Evolutionary conservation across 2,113 vertebrate genomes (phyloP).

Genomic region (Chionodraco myersi): DNA sequence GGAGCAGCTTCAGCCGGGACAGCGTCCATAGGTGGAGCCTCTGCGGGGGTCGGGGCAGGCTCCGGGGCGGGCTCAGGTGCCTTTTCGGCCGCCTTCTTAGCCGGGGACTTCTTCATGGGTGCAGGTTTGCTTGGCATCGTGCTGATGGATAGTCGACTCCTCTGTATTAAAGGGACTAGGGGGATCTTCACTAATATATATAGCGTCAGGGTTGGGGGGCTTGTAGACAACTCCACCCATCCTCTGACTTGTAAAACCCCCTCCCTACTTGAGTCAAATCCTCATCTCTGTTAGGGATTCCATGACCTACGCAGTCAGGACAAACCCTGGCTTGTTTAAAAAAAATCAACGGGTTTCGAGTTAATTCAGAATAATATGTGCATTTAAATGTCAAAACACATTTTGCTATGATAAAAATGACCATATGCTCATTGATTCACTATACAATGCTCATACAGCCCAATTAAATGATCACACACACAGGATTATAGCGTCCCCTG

Average conservation of each 20-base stretch:
- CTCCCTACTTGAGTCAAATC: background rate
- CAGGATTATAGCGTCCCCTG: background rate
- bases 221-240: constrained; percentile 70
- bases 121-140: constrained; percentile 73
- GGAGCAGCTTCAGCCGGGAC: constrained; percentile 38
- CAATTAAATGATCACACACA: background rate
- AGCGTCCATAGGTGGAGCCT: constrained; percentile 42
- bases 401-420: background rate
- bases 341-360: background rate
- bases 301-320: no score
- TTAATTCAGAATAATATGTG: background rate
- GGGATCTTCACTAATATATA: constrained; percentile 66
- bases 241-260: constrained; percentile 27
- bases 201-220: constrained; percentile 16
- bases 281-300: background rate
- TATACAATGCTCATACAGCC: background rate
- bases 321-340: background rate
- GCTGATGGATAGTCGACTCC: constrained; percentile 42
- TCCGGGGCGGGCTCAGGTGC: constrained; percentile 56
- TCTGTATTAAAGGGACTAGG: constrained; percentile 33
- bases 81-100: constrained; percentile 71
- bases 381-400: background rate
- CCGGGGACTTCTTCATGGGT: constrained; percentile 77
- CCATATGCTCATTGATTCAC: background rate
- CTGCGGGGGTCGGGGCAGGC: constrained; percentile 18